Evolutionary conservation across 2,113 vertebrate genomes (phyloP), one percentile per base, ranked within the genome.

Genomic region (Alectura lathami): DNA sequence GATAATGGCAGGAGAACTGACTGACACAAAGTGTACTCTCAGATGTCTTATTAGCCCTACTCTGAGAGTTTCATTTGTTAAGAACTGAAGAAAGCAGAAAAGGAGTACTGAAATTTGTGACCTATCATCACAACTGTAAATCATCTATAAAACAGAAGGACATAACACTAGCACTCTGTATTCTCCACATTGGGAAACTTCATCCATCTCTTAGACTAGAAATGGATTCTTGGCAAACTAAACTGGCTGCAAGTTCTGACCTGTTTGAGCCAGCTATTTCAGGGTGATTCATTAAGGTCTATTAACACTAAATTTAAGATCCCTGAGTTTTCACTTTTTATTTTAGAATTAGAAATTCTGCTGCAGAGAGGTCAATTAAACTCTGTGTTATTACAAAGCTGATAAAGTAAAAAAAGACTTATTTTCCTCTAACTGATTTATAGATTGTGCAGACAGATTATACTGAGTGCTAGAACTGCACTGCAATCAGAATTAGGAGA

Each of bases 261-360:
- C 94, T 96, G 91, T 97, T 97, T 95, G 92, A 98, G 95, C 95
- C 94, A 97, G 96, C 91, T 98, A 97, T 97, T 97, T 97, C 79
- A 92, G 96, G 75, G 57, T 97, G 82, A 97, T 89, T 94, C 97
- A 97, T 95, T 92, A 97, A 96, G 85, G 97, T 94, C 93, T 97
- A 97, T 97, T 97, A 98, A 96, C 91, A 94, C 18, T 91, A 96
- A 96, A 96, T 97, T 97, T 98, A 97, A 97, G 96, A 96, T 93
- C 89, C 62, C 62, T 95, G 92, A 93, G 92, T 97, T 97, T 96
- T 88, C 64, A 94, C 92, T 96, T 94, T 97, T 96, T 96, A 95
- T 97, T 97, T 97, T 87, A 93, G 93, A 97, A 97, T 96, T 94
- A 96, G 93, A 97, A 96, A 86, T 96, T 97, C 93, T 97, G 69